Conservation (phyloP, 1,140 invertebrate species). For the Laodelphax striatellus region DNA sequence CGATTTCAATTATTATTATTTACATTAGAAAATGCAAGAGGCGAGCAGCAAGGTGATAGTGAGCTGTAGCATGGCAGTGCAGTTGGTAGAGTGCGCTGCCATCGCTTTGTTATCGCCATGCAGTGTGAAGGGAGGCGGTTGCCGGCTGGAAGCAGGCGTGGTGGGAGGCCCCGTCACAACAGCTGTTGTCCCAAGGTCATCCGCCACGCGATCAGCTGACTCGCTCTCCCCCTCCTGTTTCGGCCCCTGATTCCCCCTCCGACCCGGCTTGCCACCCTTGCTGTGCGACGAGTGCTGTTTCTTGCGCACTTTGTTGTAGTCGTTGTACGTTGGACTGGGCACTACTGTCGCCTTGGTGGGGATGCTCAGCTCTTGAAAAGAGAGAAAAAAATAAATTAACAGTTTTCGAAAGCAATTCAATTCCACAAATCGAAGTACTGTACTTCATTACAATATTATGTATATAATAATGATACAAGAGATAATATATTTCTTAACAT, state of each 20-base stretch:
- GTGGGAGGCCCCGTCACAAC: background rate
- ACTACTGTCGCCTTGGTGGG: constrained; percentile 6
- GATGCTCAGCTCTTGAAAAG: constrained; percentile 7
- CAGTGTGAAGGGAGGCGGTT: background rate
- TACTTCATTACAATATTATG: too few relatives aligned
- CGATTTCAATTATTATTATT: too few relatives aligned
- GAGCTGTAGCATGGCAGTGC: too few relatives aligned
- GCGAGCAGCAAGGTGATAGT: too few relatives aligned
- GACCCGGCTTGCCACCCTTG: background rate
- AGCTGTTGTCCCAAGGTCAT: background rate
- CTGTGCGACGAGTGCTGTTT: constrained; percentile 8
- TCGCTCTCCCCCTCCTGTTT: background rate
- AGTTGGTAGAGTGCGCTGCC: too few relatives aligned
- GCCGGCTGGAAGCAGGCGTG: background rate
- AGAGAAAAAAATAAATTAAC: too few relatives aligned
- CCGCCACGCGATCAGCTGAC: background rate
- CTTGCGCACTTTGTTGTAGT: constrained; percentile 5
- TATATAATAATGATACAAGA: too few relatives aligned
- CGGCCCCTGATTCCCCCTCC: background rate
- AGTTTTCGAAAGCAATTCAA: background rate
- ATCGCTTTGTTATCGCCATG: too few relatives aligned
- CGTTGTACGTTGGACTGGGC: constrained; percentile 7
- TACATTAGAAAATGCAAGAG: too few relatives aligned
- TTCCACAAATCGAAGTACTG: too few relatives aligned
- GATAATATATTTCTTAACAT: too few relatives aligned